Conservation (phyloP, 2,113 vertebrate genomes). For the Saccopteryx bilineata region DNA sequence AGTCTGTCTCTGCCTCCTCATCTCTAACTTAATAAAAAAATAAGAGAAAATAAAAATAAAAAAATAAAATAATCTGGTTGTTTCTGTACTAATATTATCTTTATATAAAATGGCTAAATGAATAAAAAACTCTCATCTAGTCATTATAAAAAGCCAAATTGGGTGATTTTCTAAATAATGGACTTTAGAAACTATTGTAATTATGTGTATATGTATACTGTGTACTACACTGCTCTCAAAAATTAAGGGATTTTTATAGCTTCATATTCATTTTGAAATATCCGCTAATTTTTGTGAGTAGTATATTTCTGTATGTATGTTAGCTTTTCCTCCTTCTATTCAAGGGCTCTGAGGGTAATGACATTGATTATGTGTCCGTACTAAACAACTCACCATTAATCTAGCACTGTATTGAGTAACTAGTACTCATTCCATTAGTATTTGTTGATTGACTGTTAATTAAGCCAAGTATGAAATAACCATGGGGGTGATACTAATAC, state of each 20-base stretch:
- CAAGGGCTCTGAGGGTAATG: not conserved
- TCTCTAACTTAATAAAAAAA: too few relatives aligned
- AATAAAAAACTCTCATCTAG: not conserved
- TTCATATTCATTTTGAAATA: too few relatives aligned
- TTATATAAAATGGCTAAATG: constrained; percentile 42
- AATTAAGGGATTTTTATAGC: too few relatives aligned
- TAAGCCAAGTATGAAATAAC: constrained; percentile 16
- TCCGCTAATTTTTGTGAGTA: too few relatives aligned
- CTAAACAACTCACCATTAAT: not conserved
- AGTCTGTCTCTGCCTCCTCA: too few relatives aligned
- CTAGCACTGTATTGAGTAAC: not conserved
- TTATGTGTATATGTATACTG: not conserved
- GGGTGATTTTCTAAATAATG: not conserved
- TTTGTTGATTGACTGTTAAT: constrained; percentile 41
- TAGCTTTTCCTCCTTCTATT: not conserved
- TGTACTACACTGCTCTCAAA: not conserved
- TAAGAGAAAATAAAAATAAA: too few relatives aligned
- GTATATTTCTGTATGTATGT: not conserved
- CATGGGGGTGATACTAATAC: not conserved
- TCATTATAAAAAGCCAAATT: constrained; percentile 35
- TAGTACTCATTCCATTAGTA: not conserved
- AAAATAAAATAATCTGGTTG: not conserved
- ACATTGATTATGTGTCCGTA: not conserved
- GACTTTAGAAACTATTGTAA: not conserved
- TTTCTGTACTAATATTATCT: constrained; percentile 1